Evolutionary conservation across 2,113 vertebrate genomes (phyloP), one percentile per base, ranked within the genome.

Genomic region (Hippocampus mohnikei): DNA sequence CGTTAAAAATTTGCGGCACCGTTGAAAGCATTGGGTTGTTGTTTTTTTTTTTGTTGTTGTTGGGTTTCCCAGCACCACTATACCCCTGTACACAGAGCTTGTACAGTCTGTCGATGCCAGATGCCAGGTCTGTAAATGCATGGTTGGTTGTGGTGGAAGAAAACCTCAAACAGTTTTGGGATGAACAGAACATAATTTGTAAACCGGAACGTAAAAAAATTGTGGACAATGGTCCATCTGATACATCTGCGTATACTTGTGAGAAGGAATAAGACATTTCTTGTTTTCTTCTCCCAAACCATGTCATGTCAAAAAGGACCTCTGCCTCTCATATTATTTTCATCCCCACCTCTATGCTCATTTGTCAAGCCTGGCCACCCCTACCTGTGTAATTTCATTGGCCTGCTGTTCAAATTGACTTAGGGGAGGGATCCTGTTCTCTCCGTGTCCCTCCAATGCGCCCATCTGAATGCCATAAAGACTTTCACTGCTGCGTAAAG

Each of bases 361-460:
- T 91, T 92, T 90, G 84, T 90, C 89, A 91, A 65, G 73, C 67
- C 70, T 37, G 76, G 76, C 83, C 79, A 79, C 48, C 48, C 77
- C 85, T 88, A 76, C 80, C 81, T 86, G 78, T 81, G 83, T 88
- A 91, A 92, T 93, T 90, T 91, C 84, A 89, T 91, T 70, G 70
- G 82, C 81, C 84, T 60, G 78, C 81, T 86, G 81, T 90, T 92
- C 84, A 88, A 86, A 92, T 89, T 89, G 88, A 91, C 87, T 91
- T 89, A 84, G 74, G 80, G 77, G 80, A 15, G 29, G 27, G 84
- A 87, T 86, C 83, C 84, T 64, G 75, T 75, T 84, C 76, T 66
- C 75, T 75, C 74, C 65, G 69, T 25, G n/a, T 75, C 69, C 44
- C 76, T 85, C 78, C 69, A 42, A 67, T 25, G 3, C 44, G 71